phyloP scores from a whole-genome alignment of 2,797 vertebrate genomes.

The Neostethus bicornis region DNA sequence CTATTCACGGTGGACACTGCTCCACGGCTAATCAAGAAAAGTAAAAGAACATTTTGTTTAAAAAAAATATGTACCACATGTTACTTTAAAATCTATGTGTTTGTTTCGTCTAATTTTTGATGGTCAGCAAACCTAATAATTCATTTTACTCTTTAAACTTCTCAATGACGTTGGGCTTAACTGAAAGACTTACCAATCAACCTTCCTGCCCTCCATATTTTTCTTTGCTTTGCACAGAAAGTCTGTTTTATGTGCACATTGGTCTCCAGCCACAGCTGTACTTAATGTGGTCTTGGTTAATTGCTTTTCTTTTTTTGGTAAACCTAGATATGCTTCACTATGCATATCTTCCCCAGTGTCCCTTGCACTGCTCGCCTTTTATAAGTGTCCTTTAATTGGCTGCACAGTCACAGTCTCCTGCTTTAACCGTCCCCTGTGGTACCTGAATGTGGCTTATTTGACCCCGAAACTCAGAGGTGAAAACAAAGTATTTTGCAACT shows the following conservation, averaged over 20 bases:
- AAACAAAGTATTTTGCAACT: slow-evolving; percentile 41
- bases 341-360: slow-evolving; percentile 74
- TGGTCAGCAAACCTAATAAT: slow-evolving; percentile 18
- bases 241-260: slow-evolving; percentile 57
- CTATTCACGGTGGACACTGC: no score
- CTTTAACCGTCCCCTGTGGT: slow-evolving; percentile 65
- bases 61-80: no score
- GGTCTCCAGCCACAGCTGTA: slow-evolving; percentile 58
- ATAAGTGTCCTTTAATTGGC: slow-evolving; percentile 75
- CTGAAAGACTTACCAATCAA: slow-evolving; percentile 23
- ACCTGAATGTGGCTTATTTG: slow-evolving; percentile 71
- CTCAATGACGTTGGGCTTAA: slow-evolving; percentile 22
- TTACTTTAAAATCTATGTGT: background rate
- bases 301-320: slow-evolving; percentile 69
- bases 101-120: slow-evolving; percentile 3
- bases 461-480: slow-evolving; percentile 49
- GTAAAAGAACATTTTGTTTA: no score
- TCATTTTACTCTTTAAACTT: slow-evolving; percentile 7
- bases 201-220: slow-evolving; percentile 23
- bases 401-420: slow-evolving; percentile 76
- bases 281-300: slow-evolving; percentile 75
- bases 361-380: slow-evolving; percentile 61
- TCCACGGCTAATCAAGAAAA: no score
- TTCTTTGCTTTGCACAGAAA: slow-evolving; percentile 32
- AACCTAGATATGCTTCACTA: slow-evolving; percentile 76